Percentiles rank a stretch among this genome's conserved stretches.
phyloP scores from a whole-genome alignment of 64 coral and sea anemone genomes.

The Cladopsammia gracilis region DNA sequence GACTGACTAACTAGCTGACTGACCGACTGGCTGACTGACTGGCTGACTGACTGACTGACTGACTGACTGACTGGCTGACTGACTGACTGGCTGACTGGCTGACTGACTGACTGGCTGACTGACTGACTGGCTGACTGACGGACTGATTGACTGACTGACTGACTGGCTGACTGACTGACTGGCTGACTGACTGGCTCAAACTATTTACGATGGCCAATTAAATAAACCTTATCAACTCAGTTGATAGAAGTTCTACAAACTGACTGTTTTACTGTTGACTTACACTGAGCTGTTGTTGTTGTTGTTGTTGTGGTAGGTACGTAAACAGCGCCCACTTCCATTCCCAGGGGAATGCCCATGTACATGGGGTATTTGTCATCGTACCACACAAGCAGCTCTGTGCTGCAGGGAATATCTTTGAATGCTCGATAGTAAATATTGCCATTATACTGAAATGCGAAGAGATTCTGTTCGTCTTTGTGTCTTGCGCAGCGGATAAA shows the following conservation, averaged over 20 bases:
- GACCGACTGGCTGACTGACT: too few relatives aligned
- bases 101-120: not conserved
- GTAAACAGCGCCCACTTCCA: slow-evolving; percentile 27
- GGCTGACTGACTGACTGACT: too few relatives aligned
- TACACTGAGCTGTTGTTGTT: slow-evolving; percentile 1
- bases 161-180: not conserved
- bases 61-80: too few relatives aligned
- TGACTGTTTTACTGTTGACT: not conserved
- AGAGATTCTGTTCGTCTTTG: slow-evolving; percentile 75
- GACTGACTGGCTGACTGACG: not conserved
- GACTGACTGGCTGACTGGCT: too few relatives aligned
- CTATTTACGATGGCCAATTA: too few relatives aligned
- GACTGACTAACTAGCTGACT: too few relatives aligned
- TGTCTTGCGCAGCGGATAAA: slow-evolving; percentile 83
- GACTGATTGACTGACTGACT: not conserved
- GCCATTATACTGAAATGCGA: slow-evolving; percentile 69
- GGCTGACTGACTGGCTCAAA: too few relatives aligned
- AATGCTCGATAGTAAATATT: slow-evolving; percentile 86
- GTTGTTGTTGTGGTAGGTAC: not conserved
- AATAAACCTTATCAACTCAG: not conserved
- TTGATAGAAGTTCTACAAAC: too few relatives aligned
- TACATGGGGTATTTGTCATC: slow-evolving; percentile 79
- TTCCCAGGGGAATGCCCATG: slow-evolving; percentile 71
- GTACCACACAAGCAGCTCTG: slow-evolving; percentile 86
- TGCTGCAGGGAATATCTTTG: slow-evolving; percentile 68